These are phyloP conservation scores for Callopanchax toddi DNA, from an alignment of 2,113 vertebrate species.

Conservation along the genomic window DNA sequence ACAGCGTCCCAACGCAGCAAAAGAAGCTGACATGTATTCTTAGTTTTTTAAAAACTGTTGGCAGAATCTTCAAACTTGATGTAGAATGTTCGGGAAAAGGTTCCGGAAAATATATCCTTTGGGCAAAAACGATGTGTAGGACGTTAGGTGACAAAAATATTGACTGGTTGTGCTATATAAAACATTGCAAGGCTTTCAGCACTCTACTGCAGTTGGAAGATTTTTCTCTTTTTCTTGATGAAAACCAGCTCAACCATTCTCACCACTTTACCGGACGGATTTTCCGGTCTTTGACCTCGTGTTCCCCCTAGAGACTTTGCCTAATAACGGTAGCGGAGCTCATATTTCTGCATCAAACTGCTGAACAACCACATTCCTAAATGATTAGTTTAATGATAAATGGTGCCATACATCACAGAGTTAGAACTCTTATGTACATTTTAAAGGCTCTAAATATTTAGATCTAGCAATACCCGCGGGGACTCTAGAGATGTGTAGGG, in stretches of 20 bases:
- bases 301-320: too few relatives aligned
- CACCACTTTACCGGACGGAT: too few relatives aligned
- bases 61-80: conserved; percentile 18
- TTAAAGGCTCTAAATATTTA: conserved; percentile 57
- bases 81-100: conserved; percentile 9
- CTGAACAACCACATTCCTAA: conserved; percentile 60
- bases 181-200: conserved; percentile 4
- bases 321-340: conserved; percentile 17
- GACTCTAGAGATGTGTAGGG: conserved; percentile 21
- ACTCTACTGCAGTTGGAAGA: neutral
- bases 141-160: conserved; percentile 36
- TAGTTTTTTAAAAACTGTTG: neutral
- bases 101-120: conserved; percentile 24
- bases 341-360: conserved; percentile 29
- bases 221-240: neutral
- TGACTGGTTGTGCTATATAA: conserved; percentile 22
- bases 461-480: conserved; percentile 46
- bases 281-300: neutral
- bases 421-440: conserved; percentile 55
- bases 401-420: conserved; percentile 38
- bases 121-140: conserved; percentile 9
- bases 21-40: neutral
- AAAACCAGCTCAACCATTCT: neutral
- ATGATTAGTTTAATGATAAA: conserved; percentile 64
- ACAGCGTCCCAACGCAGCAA: neutral